A percentile compares a stretch with the other conserved stretches of the same genome.
Conservation (phyloP, 2,888 invertebrate genomes). For the Leuctra nigra region DNA sequence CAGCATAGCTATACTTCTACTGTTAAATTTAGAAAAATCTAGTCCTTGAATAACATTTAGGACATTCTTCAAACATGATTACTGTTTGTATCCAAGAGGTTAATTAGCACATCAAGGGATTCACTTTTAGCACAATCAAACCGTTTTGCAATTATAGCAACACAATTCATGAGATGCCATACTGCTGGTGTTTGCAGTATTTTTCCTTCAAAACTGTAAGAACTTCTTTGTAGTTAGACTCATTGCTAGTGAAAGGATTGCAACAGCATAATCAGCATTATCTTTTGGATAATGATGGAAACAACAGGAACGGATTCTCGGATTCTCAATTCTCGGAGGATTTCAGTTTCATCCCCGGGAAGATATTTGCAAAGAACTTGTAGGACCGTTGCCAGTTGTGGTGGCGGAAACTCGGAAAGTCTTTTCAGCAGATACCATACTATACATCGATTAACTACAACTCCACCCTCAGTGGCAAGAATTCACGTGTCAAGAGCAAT, state of each 20-base stretch:
- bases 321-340: conserved; percentile 28
- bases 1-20: background rate
- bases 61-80: conserved; percentile 9
- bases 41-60: conserved; percentile 16
- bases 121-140: conserved; percentile 5
- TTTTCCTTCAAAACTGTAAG: conserved; percentile 13
- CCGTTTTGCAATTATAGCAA: conserved; percentile 18
- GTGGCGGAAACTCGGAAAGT: conserved; percentile 25
- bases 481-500: conserved; percentile 27
- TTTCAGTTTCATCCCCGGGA: conserved; percentile 27
- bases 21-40: conserved; percentile 1
- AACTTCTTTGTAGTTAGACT: conserved; percentile 19
- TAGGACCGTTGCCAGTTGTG: conserved; percentile 28
- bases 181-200: conserved; percentile 10
- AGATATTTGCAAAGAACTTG: conserved; percentile 28
- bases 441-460: conserved; percentile 27
- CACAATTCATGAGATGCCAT: conserved; percentile 3
- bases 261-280: background rate
- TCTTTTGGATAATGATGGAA: conserved; percentile 19
- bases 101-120: conserved; percentile 16
- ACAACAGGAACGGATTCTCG: conserved; percentile 26
- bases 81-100: conserved; percentile 12
- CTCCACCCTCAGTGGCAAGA: conserved; percentile 28
- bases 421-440: conserved; percentile 24
- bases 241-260: conserved; percentile 18